Conservation (phyloP, 2,797 vertebrate species). For the Mormyrops boulengeri region DNA sequence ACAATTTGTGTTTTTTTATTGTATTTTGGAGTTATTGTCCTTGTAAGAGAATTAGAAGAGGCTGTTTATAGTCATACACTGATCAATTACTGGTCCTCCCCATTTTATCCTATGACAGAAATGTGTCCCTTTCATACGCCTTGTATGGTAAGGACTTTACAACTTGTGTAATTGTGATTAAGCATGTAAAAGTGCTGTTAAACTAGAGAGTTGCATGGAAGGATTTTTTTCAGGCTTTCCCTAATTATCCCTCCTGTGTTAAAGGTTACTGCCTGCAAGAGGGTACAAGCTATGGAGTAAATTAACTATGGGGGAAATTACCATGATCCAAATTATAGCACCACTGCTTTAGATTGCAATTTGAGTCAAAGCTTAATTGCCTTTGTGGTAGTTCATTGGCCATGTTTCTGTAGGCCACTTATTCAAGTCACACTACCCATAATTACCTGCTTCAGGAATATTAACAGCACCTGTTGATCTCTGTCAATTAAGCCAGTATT, state of each 20-base stretch:
- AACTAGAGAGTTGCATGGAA: neutral
- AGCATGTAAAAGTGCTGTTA: neutral
- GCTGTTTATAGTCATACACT: neutral
- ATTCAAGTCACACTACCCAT: neutral
- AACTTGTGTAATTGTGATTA: neutral
- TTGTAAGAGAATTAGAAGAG: neutral
- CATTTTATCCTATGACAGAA: neutral
- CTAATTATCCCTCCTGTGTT: neutral
- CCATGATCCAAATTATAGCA: neutral
- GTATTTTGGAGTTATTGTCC: neutral
- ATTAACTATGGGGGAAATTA: conserved; percentile 6
- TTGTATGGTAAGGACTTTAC: neutral
- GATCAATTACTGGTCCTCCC: neutral
- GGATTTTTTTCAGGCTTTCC: neutral
- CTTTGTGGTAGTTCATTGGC: conserved; percentile 1
- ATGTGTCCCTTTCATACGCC: neutral
- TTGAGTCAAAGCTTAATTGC: neutral
- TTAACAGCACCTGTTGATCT: neutral
- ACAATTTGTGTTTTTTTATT: neutral
- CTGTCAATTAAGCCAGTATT: neutral
- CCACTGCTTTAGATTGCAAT: neutral
- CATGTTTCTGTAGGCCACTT: neutral
- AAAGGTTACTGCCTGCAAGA: conserved; percentile 6
- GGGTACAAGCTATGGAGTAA: neutral
- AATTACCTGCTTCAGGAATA: conserved; percentile 1